Conservation (phyloP, 1,140 invertebrate genomes). For the Bombyx mandarina region DNA sequence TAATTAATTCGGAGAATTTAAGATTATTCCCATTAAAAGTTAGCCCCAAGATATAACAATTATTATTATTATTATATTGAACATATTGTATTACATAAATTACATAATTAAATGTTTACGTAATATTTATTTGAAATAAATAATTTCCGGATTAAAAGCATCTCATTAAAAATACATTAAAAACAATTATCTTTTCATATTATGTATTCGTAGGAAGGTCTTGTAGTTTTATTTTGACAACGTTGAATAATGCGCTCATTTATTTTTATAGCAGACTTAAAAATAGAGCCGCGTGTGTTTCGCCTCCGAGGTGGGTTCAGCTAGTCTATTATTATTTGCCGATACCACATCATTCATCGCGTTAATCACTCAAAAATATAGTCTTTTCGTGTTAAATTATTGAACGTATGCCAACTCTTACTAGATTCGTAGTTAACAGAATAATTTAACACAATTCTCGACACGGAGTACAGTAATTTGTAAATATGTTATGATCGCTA, state of each 20-base stretch:
- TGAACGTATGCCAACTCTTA: conserved; percentile 43
- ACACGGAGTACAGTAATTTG: not conserved
- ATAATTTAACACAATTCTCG: no score
- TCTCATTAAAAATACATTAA: conserved; percentile 8
- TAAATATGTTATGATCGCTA: not conserved
- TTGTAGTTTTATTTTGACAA: conserved; percentile 61
- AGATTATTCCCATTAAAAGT: conserved; percentile 26
- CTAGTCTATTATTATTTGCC: conserved; percentile 54
- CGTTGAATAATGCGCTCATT: conserved; percentile 65
- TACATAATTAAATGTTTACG: no score
- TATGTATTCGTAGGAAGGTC: not conserved
- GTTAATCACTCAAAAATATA: conserved; percentile 55
- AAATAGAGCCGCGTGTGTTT: conserved; percentile 50
- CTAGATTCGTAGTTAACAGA: no score
- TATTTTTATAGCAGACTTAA: conserved; percentile 63
- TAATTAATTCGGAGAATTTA: conserved; percentile 34
- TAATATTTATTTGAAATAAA: no score
- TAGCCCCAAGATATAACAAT: no score
- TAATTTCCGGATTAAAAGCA: no score
- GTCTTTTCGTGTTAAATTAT: conserved; percentile 51
- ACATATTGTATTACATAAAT: no score
- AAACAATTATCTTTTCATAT: no score
- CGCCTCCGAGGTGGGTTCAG: conserved; percentile 35
- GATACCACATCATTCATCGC: conserved; percentile 60
- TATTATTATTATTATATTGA: no score